Percentiles rank a stretch among this genome's conserved stretches.
These are phyloP conservation scores for Gryon sp. DNA, from an alignment of 1,140 invertebrate genomes.

Conservation along the genomic window DNA sequence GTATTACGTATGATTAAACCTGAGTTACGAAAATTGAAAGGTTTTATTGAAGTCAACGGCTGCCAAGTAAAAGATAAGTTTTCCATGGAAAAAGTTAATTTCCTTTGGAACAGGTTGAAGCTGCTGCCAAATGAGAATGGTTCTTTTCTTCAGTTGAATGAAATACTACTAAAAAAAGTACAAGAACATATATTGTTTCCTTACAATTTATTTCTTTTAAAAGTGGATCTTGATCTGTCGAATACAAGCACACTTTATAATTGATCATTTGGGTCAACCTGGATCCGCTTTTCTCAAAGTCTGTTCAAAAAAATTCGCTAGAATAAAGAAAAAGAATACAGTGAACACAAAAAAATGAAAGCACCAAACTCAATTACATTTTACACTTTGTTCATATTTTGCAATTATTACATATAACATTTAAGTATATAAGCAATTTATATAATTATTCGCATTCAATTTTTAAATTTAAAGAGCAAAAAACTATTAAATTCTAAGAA, in stretches of 20 bases:
- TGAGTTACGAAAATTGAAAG: slow-evolving; percentile 34
- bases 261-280: slow-evolving; percentile 40
- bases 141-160: slow-evolving; percentile 24
- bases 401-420: no score
- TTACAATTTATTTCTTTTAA: slow-evolving; percentile 50
- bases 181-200: slow-evolving; percentile 42
- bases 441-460: no score
- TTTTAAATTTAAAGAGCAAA: no score
- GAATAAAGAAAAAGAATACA: no score
- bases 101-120: slow-evolving; percentile 40
- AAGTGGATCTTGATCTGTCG: slow-evolving; percentile 41
- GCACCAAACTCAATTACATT: no score
- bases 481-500: no score
- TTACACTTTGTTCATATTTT: no score
- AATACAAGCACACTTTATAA: slow-evolving; percentile 41
- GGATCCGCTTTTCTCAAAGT: slow-evolving; percentile 3
- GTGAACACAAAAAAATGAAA: no score
- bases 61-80: slow-evolving; percentile 52
- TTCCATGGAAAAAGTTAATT: slow-evolving; percentile 51
- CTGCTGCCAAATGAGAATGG: slow-evolving; percentile 47
- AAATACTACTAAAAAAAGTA: slow-evolving; percentile 28
- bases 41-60: slow-evolving; percentile 46
- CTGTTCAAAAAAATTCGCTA: slow-evolving; percentile 1
- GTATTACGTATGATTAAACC: slow-evolving; percentile 40
- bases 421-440: no score